Evolutionary conservation across 2,888 invertebrate species (phyloP).

Genomic region (Drosophila niveifrons): DNA sequence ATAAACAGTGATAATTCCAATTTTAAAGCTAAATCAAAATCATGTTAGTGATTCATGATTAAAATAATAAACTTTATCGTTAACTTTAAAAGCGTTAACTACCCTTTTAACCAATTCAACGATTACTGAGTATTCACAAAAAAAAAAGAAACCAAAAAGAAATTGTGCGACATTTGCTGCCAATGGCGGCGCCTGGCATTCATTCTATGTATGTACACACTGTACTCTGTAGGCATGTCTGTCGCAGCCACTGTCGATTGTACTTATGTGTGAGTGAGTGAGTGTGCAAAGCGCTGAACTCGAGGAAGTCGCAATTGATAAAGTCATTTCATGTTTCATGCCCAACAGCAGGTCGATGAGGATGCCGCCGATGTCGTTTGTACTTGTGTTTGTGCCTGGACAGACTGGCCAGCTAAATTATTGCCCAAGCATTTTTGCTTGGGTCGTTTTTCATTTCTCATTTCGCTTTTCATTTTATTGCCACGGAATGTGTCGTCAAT

Average conservation of each 20-base stretch:
- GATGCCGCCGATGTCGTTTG: conserved; percentile 1
- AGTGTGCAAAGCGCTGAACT: conserved; percentile 11
- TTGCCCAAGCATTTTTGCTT: conserved; percentile 43
- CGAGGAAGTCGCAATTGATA: conserved; percentile 68
- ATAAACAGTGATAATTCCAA: too few species aligned
- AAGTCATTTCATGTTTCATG: conserved; percentile 68
- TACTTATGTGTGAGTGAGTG: conserved; percentile 23
- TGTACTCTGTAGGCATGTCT: conserved; percentile 8
- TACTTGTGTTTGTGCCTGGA: neutral
- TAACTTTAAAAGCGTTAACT: neutral
- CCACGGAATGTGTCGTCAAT: conserved; percentile 68
- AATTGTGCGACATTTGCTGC: conserved; percentile 64
- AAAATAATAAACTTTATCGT: neutral
- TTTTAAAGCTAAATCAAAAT: too few species aligned
- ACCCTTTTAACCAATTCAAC: neutral
- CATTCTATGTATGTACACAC: conserved; percentile 48
- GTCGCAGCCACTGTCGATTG: conserved; percentile 2
- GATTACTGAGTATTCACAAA: conserved; percentile 21
- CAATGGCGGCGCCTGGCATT: conserved; percentile 74
- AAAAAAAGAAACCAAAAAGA: conserved; percentile 18
- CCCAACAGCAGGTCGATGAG: conserved; percentile 33
- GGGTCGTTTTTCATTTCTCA: conserved; percentile 46
- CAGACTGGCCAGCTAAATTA: conserved; percentile 56
- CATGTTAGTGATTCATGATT: too few species aligned
- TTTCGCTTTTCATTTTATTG: conserved; percentile 72